Conservation (phyloP, 2,113 vertebrate genomes). For the Ceyx cyanopectus region DNA sequence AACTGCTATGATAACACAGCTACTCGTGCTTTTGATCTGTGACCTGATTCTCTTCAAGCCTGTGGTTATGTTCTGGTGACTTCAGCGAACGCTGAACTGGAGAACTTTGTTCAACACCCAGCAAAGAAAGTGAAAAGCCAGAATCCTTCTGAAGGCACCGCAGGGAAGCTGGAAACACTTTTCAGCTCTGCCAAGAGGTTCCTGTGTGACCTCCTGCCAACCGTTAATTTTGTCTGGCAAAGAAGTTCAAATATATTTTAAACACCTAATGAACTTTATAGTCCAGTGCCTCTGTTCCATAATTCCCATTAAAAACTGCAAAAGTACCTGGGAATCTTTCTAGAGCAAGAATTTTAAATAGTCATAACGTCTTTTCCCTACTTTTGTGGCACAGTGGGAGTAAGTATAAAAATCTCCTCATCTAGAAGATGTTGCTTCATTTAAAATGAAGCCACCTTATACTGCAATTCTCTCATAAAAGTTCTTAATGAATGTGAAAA, state of each 20-base stretch:
- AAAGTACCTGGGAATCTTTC: background rate
- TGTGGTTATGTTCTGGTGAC: background rate
- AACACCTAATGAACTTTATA: slow-evolving; percentile 41
- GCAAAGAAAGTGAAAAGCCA: background rate
- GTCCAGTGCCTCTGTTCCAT: background rate
- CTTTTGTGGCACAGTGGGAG: background rate
- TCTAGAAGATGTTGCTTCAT: background rate
- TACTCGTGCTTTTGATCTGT: background rate
- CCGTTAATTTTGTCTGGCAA: slow-evolving; percentile 14
- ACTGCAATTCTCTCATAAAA: background rate
- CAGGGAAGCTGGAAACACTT: background rate
- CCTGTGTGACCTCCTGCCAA: slow-evolving; percentile 8
- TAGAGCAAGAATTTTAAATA: background rate
- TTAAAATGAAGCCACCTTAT: background rate
- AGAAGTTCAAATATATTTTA: slow-evolving; percentile 27
- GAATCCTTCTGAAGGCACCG: background rate
- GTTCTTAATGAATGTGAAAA: background rate
- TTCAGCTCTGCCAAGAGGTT: slow-evolving; percentile 2
- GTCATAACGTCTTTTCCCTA: background rate
- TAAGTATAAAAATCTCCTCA: background rate
- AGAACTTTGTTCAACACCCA: background rate
- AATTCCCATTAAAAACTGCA: background rate
- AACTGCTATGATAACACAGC: background rate
- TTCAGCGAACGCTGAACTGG: background rate
- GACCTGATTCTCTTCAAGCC: background rate